phyloP scores from a whole-genome alignment of 2,113 vertebrate species.

The Melierax canorus region DNA sequence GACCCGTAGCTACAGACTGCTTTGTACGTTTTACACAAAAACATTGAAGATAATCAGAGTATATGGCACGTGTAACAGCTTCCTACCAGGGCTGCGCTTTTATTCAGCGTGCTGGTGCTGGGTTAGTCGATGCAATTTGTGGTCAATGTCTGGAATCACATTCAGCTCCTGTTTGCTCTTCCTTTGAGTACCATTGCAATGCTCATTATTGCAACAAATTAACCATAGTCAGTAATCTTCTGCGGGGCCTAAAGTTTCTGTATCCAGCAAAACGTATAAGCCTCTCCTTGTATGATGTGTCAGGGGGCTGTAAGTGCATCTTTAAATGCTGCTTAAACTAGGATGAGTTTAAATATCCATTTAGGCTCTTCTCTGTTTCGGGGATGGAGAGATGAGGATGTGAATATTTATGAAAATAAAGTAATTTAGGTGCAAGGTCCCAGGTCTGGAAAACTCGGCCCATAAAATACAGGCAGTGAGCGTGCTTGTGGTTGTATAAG shows the following conservation, averaged over 20 bases:
- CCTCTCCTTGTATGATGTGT: not conserved
- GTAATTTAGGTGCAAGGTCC: not conserved
- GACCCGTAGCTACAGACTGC: not conserved
- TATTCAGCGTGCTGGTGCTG: not conserved
- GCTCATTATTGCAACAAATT: not conserved
- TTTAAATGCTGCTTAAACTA: not conserved
- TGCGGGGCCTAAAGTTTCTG: not conserved
- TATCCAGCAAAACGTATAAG: not conserved
- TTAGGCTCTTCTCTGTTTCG: not conserved
- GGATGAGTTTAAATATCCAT: not conserved
- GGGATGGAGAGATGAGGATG: not conserved
- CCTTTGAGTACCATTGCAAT: not conserved
- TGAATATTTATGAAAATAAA: not conserved
- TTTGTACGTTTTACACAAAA: not conserved
- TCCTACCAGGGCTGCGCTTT: not conserved
- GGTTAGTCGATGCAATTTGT: not conserved
- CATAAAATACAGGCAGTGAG: not conserved
- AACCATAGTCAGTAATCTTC: not conserved
- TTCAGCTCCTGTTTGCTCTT: not conserved
- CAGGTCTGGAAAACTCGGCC: not conserved
- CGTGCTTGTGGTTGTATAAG: not conserved
- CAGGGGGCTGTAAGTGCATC: not conserved
- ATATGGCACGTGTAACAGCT: not conserved
- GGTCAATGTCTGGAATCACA: conserved; percentile 29
- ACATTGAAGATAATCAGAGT: not conserved